A percentile compares a stretch with the other conserved stretches of the same genome.
Conservation (phyloP, 2,797 vertebrate genomes). For the Enteromius thamalakanensis region DNA sequence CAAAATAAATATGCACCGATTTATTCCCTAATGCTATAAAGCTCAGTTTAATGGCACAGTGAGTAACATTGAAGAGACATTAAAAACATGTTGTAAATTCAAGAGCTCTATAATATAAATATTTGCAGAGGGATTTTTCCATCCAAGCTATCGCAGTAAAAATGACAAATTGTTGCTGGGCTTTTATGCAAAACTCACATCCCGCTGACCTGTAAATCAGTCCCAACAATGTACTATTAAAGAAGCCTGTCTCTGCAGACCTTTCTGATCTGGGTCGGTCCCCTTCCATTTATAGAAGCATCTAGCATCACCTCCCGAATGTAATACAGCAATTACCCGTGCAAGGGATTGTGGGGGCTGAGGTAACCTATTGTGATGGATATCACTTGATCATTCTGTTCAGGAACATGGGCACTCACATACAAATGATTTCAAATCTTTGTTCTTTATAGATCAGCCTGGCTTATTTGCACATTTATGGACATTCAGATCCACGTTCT, state of each 20-base stretch:
- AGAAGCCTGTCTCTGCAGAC: neutral
- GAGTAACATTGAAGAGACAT: neutral
- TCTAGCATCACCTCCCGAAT: neutral
- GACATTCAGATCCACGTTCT: neutral
- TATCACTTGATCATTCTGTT: neutral
- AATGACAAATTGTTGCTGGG: neutral
- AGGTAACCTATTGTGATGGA: constrained; percentile 18
- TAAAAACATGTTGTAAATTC: neutral
- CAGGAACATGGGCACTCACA: neutral
- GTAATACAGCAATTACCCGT: neutral
- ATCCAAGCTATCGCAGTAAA: neutral
- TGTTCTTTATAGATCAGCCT: neutral
- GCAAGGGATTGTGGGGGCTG: constrained; percentile 1
- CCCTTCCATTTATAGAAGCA: neutral
- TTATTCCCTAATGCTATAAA: neutral
- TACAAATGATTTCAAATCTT: neutral
- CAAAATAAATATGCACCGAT: no score
- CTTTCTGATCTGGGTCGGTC: neutral
- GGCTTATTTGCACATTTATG: constrained; percentile 12
- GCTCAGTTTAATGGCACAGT: neutral
- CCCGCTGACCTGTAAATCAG: neutral
- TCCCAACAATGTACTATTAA: neutral
- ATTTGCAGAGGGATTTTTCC: neutral
- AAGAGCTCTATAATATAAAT: neutral
- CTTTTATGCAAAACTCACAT: neutral